Conservation (phyloP, 2,797 vertebrate genomes). For the Danio albolineatus region DNA sequence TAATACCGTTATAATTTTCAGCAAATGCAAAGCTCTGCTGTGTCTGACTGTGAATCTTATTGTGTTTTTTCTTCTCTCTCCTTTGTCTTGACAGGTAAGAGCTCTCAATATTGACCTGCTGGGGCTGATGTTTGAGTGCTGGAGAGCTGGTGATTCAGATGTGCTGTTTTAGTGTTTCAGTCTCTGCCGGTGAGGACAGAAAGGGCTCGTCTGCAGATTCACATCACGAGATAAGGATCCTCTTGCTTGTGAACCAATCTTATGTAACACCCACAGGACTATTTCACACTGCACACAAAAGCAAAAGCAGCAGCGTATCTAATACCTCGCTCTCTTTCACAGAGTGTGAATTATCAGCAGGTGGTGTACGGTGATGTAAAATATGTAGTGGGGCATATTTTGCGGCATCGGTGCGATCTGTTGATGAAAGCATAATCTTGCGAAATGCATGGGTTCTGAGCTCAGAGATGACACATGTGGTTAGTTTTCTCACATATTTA, state of each 20-base stretch:
- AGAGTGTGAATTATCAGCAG: slow-evolving; percentile 56
- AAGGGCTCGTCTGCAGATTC: slow-evolving; percentile 14
- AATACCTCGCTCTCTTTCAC: neutral
- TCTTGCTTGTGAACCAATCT: slow-evolving; percentile 12
- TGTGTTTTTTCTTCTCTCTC: neutral
- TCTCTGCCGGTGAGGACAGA: slow-evolving; percentile 16
- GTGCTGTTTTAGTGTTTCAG: slow-evolving; percentile 26
- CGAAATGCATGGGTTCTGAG: slow-evolving; percentile 33
- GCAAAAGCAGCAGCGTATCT: neutral
- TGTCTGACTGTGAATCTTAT: neutral
- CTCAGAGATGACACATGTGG: slow-evolving; percentile 35
- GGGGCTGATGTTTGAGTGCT: neutral
- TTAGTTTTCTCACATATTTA: slow-evolving; percentile 54
- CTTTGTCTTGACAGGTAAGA: slow-evolving; percentile 37
- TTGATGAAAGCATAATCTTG: neutral
- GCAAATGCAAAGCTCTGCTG: neutral
- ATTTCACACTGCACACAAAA: slow-evolving; percentile 3
- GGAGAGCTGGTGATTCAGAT: slow-evolving; percentile 12
- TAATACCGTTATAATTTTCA: neutral
- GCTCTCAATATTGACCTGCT: slow-evolving; percentile 12
- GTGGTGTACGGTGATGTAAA: slow-evolving; percentile 39
- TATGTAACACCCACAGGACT: neutral
- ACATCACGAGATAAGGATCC: slow-evolving; percentile 30
- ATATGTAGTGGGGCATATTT: slow-evolving; percentile 57
- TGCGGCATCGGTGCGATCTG: slow-evolving; percentile 33